These are phyloP conservation scores for Hoplodrina ambigua DNA, from an alignment of 2,888 invertebrate genomes.

Conservation along the genomic window DNA sequence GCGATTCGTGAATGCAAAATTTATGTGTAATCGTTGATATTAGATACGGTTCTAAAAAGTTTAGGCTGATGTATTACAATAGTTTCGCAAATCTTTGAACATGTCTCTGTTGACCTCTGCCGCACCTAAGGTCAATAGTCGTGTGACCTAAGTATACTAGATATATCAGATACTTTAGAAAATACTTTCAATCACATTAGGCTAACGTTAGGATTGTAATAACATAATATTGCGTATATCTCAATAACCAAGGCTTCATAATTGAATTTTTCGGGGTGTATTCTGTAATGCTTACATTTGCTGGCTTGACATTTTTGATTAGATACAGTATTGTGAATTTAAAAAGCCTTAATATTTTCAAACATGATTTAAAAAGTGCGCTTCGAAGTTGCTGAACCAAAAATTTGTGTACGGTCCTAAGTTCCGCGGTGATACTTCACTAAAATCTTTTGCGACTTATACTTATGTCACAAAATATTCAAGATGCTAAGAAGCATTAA, in stretches of 20 bases:
- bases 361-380: too few relatives aligned
- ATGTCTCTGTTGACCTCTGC: slow-evolving; percentile 20
- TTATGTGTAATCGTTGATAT: background rate
- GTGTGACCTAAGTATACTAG: slow-evolving; percentile 23
- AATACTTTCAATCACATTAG: slow-evolving; percentile 12
- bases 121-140: slow-evolving; percentile 24
- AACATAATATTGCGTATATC: slow-evolving; percentile 3
- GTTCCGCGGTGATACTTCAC: too few relatives aligned
- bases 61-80: slow-evolving; percentile 6
- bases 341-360: too few relatives aligned
- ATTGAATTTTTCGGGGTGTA: background rate
- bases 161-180: background rate
- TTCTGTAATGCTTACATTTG: too few relatives aligned
- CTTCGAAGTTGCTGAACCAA: background rate
- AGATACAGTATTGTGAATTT: too few relatives aligned
- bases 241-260: background rate
- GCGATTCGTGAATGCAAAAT: background rate
- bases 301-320: background rate
- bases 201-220: slow-evolving; percentile 5
- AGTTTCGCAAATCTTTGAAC: slow-evolving; percentile 2
- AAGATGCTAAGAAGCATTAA: too few relatives aligned
- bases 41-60: background rate
- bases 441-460: too few relatives aligned
- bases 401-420: background rate
- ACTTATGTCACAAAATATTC: too few relatives aligned